Evolutionary conservation across 2,888 invertebrate genomes (phyloP), one percentile per base, ranked within the genome.

Genomic region (Meteorus colon): DNA sequence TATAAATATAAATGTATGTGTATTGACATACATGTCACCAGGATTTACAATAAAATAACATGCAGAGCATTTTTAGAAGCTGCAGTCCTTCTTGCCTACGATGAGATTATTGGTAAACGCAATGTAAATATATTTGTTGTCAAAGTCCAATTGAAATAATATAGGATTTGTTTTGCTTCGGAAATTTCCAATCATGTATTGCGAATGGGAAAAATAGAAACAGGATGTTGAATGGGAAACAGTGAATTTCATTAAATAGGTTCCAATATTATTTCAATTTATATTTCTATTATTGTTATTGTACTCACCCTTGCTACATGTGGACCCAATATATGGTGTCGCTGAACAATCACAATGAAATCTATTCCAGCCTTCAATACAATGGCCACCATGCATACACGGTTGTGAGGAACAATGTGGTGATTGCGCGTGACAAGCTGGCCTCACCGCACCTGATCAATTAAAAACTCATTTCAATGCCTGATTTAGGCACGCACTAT

Each of bases 291-390:
- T 48, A 31, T 48, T 48, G 14, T 16, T 48, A 48, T n/a, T 55
- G 10, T 65, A 73, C 87, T 86, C 86, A 95, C 96, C 94, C 91
- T 95, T 92, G 80, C 97, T 97, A 90, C 98, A 98, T 14, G 96
- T 97, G 0, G 96, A 95, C 37, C 98, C 98, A 0, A 95, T 95
- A 86, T 94, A 98, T 79, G 95, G 93, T 0, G 98, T 98, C 48
- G 93, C 93, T 12, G 96, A 94, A 89, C 98, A 98, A 89, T 98
- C 98, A 88, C 98, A 98, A 72, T 97, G 93, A 82, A 96, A 96
- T 77, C 98, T 92, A 90, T 98, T 98, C 98, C 98, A 98, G 0
- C 98, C 98, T 89, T 98, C 98, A 4, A 94, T 91, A 90, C 98
- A 98, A 29, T 92, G 91, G 0, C 97, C 97, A 2, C 95, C 95